Evolutionary conservation across 2,888 invertebrate species (phyloP), one percentile per base, ranked within the genome.

Genomic region (Hirtodrosophila duncani): DNA sequence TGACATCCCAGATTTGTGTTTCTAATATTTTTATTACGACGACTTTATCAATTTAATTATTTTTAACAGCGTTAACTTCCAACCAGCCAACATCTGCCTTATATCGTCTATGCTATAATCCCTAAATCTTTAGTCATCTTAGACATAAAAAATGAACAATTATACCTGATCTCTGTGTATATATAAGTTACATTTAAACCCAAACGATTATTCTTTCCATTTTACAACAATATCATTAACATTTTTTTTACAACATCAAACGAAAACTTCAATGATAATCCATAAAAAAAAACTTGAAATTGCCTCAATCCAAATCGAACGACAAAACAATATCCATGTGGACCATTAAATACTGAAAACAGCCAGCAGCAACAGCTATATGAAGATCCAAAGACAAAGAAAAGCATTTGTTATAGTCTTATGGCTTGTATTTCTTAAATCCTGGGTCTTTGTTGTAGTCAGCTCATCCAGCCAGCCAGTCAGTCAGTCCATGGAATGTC

Each of bases 281-380:
- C 77, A 81, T 81, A 80, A 81, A 29, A 44, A 44, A 31, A 7
- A 42, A 43, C 65, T 46, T 43, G 33, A 70, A 79, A 79, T 62
- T 69, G 63, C 53, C 77, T 33, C 66, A 79, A 69, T 55, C 66
- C 70, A 53, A 48, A 50, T 55, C 66, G 66, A 53, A 48, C 38
- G 45, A 58, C 58, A 69, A 81, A 71, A 67, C 75, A 55, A 79
- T 77, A 72, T 81, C n/a, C 81, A 79, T 74, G 69, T 69, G 42
- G 42, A 55, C 50, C 65, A 65, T 62, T 49, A 49, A 57, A 67
- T 63, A 62, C 37, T 52, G 33, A 49, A 31, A 43, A 23, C 49
- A 49, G 30, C 34, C 39, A 39, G 44, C 30, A 42, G 38, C 33
- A 55, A 37, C 43, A 62, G 56, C 26, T 36, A 49, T 67, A 51